A percentile compares a stretch with the other conserved stretches of the same genome.
Conservation (phyloP, 2,113 vertebrate species). For the Scomber colias region DNA sequence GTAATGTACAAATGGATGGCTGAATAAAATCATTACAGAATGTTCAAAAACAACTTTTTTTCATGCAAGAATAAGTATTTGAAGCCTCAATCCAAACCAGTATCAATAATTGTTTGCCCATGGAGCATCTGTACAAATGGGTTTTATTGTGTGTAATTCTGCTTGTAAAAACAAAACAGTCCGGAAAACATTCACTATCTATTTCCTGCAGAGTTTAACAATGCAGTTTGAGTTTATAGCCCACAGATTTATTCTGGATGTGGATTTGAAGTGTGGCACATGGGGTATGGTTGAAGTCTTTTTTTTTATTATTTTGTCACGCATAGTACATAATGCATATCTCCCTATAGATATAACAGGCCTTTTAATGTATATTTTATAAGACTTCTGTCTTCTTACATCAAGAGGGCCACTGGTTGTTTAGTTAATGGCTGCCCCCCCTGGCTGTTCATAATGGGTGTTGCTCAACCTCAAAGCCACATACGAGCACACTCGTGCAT, state of each 20-base stretch:
- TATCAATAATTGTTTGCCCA: slow-evolving; percentile 26
- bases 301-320: slow-evolving; percentile 3
- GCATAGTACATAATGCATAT: slow-evolving; percentile 1
- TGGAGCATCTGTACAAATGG: background rate
- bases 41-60: slow-evolving; percentile 29
- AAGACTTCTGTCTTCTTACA: slow-evolving; percentile 45
- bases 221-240: background rate
- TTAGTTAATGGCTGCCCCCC: slow-evolving; percentile 22
- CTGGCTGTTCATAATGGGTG: slow-evolving; percentile 4
- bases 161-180: slow-evolving; percentile 24
- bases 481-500: background rate
- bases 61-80: slow-evolving; percentile 9
- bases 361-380: slow-evolving; percentile 55
- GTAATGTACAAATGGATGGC: slow-evolving; percentile 14
- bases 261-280: slow-evolving; percentile 1
- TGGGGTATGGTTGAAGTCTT: background rate
- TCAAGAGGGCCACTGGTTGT: slow-evolving; percentile 34
- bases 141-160: slow-evolving; percentile 35
- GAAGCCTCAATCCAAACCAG: background rate
- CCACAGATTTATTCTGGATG: slow-evolving; percentile 3
- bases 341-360: slow-evolving; percentile 18
- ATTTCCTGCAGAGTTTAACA: background rate
- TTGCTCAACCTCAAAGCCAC: slow-evolving; percentile 20
- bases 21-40: slow-evolving; percentile 37
- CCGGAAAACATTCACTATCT: background rate